phyloP scores from a whole-genome alignment of 2,888 invertebrate species.

The Calliphora vomitoria region DNA sequence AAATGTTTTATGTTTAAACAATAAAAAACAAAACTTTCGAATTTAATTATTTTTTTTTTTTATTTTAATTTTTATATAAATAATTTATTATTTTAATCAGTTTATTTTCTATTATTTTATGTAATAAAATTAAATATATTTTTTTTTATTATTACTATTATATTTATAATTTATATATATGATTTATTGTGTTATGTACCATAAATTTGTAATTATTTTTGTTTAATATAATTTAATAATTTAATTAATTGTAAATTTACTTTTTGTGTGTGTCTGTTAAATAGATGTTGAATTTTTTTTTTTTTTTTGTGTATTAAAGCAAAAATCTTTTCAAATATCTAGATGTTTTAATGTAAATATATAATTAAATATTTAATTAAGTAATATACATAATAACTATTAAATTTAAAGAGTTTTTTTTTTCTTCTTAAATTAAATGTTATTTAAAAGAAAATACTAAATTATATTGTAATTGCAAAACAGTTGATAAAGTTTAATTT shows the following conservation, averaged over 20 bases:
- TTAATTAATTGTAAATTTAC: no score
- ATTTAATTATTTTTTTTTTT: constrained; percentile 53
- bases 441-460: constrained; percentile 28
- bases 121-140: not conserved
- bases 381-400: not conserved
- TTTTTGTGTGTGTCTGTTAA: not conserved
- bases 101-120: not conserved
- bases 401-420: constrained; percentile 23
- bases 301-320: not conserved
- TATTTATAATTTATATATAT: not conserved
- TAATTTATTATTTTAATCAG: not conserved
- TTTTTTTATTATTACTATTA: not conserved
- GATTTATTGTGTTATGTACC: not conserved
- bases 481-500: constrained; percentile 18
- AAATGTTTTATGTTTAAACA: constrained; percentile 1
- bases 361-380: constrained; percentile 13
- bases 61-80: constrained; percentile 7
- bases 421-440: constrained; percentile 29
- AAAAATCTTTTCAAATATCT: constrained; percentile 2
- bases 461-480: constrained; percentile 1
- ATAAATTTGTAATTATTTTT: no score
- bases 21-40: constrained; percentile 40
- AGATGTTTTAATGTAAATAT: constrained; percentile 14
- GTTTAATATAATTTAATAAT: no score
- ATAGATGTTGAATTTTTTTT: not conserved